Conservation (phyloP, 2,113 vertebrate genomes). For the Suncus etruscus region DNA sequence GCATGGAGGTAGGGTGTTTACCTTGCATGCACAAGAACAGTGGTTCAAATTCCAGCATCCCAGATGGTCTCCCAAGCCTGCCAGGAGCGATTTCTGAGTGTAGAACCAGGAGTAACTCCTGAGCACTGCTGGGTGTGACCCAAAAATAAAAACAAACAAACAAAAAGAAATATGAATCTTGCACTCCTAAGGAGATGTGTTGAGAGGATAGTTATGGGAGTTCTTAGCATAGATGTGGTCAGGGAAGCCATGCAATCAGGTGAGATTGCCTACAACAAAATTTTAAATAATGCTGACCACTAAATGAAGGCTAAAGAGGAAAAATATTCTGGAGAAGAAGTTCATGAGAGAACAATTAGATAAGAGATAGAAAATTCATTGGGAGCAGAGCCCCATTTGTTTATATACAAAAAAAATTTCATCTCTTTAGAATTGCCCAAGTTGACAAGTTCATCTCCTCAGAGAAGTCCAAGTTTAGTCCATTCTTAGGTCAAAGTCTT, state of each 20-base stretch:
- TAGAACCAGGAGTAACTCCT: no score
- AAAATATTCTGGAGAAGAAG: background rate
- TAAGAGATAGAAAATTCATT: background rate
- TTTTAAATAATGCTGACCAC: background rate
- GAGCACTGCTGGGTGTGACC: no score
- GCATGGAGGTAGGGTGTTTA: no score
- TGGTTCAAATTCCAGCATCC: no score
- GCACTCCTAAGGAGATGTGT: background rate
- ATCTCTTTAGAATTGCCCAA: background rate
- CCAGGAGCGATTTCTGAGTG: no score
- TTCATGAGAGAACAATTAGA: background rate
- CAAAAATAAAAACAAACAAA: no score
- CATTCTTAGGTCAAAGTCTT: background rate
- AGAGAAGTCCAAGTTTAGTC: background rate
- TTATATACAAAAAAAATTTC: background rate
- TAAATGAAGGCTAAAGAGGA: background rate
- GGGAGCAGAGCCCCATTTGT: background rate
- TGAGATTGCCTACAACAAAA: background rate
- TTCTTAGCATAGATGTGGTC: background rate
- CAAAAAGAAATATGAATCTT: background rate
- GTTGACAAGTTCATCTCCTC: background rate
- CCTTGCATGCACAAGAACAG: no score
- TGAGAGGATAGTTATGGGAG: background rate
- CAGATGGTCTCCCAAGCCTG: no score
- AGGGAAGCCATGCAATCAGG: background rate